Conservation (phyloP, 2,113 vertebrate genomes). For the Tychaedon coryphoeus region DNA sequence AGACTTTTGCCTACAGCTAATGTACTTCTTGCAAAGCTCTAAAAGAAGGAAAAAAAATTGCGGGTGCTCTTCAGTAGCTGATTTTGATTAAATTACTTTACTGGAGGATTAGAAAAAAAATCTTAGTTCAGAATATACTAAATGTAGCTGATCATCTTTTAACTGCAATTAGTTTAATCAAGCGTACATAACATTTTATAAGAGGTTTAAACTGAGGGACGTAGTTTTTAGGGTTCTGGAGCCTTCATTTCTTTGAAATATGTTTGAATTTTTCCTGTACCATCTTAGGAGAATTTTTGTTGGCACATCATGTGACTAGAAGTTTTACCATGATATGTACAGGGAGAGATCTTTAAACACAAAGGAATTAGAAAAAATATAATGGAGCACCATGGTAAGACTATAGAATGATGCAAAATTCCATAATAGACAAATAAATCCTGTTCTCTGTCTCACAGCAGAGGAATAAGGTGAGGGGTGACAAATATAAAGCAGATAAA, state of each 20-base stretch:
- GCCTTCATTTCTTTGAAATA: background rate
- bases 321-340: background rate
- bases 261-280: background rate
- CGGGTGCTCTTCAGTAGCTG: background rate
- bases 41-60: background rate
- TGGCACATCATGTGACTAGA: background rate
- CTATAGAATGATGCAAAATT: background rate
- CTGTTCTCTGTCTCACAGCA: background rate
- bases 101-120: background rate
- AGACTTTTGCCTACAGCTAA: background rate
- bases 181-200: background rate
- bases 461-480: background rate
- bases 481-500: slow-evolving; percentile 1
- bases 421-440: background rate
- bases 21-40: background rate
- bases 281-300: background rate
- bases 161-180: background rate
- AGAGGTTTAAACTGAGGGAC: background rate
- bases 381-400: background rate
- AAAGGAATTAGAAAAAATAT: background rate
- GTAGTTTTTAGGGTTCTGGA: background rate
- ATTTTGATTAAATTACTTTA: background rate
- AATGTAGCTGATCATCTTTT: background rate
- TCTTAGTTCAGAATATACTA: background rate
- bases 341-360: background rate